A percentile compares a stretch with the other conserved stretches of the same genome.
phyloP scores from a whole-genome alignment of 1,140 invertebrate genomes.

The Atta texana region DNA sequence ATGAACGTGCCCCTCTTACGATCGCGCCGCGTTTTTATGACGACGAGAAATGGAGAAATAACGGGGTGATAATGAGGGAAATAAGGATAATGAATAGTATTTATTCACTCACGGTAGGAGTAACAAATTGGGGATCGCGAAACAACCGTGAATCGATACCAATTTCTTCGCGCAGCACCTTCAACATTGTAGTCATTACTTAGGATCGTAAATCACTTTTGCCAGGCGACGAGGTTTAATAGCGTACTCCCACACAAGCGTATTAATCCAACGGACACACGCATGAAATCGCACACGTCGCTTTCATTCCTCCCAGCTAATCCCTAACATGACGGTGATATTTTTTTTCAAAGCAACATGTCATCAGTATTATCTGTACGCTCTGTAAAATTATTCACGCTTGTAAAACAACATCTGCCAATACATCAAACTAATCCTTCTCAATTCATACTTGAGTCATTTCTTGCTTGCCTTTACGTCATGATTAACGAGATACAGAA shows the following conservation, averaged over 20 bases:
- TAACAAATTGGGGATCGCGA: not conserved
- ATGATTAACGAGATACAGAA: conserved; percentile 37
- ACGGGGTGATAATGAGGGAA: not conserved
- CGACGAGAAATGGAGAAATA: not conserved
- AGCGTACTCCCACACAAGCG: not conserved
- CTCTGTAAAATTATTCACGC: not conserved
- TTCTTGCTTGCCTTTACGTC: not conserved
- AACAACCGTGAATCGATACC: not conserved
- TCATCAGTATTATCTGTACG: conserved; percentile 30
- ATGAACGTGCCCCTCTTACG: not conserved
- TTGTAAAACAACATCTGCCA: conserved; percentile 32
- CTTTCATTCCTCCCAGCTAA: conserved; percentile 33
- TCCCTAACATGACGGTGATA: conserved; percentile 30
- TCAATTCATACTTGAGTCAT: conserved; percentile 38
- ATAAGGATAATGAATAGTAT: not conserved
- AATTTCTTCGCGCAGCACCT: not conserved
- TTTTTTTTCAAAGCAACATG: conserved; percentile 30
- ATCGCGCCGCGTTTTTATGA: conserved; percentile 16
- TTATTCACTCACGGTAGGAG: not conserved
- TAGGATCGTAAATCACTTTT: conserved; percentile 13
- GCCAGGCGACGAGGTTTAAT: conserved; percentile 33
- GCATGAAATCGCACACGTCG: conserved; percentile 11
- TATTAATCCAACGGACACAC: conserved; percentile 14
- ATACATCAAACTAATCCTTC: conserved; percentile 37
- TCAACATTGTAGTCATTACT: not conserved